These are phyloP conservation scores for Harpegnathos saltator DNA, from an alignment of 1,140 invertebrate species.

Conservation along the genomic window DNA sequence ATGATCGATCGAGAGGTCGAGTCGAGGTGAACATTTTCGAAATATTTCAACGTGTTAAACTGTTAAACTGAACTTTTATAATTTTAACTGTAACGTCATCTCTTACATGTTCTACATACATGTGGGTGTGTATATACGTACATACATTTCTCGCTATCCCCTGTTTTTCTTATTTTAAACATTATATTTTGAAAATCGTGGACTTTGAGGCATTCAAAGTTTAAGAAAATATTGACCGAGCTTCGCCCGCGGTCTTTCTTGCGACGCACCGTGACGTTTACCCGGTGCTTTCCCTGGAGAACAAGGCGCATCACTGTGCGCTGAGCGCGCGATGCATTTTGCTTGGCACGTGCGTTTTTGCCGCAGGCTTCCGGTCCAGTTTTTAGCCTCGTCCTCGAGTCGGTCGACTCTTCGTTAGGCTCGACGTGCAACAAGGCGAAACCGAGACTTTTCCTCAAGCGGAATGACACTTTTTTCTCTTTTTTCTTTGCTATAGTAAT, in stretches of 20 bases:
- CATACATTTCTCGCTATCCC: too few species aligned
- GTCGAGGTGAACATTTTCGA: not conserved
- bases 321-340: constrained; percentile 63
- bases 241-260: constrained; percentile 1
- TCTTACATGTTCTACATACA: too few species aligned
- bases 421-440: constrained; percentile 40
- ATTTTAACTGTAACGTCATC: too few species aligned
- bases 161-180: too few species aligned
- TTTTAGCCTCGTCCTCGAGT: constrained; percentile 62
- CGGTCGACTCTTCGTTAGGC: constrained; percentile 48
- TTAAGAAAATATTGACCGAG: constrained; percentile 20
- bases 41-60: too few species aligned
- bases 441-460: constrained; percentile 9
- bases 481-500: not conserved
- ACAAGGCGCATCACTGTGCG: constrained; percentile 70
- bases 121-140: too few species aligned
- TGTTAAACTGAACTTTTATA: too few species aligned
- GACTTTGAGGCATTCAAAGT: too few species aligned
- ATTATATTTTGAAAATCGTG: too few species aligned
- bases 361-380: constrained; percentile 71
- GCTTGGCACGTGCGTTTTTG: constrained; percentile 72
- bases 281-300: constrained; percentile 39
- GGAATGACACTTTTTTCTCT: constrained; percentile 29
- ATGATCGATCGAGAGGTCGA: too few species aligned
- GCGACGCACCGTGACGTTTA: constrained; percentile 24